A percentile compares a stretch with the other conserved stretches of the same genome.
Conservation (phyloP, 2,888 invertebrate genomes). For the Xanthorhoe designata region DNA sequence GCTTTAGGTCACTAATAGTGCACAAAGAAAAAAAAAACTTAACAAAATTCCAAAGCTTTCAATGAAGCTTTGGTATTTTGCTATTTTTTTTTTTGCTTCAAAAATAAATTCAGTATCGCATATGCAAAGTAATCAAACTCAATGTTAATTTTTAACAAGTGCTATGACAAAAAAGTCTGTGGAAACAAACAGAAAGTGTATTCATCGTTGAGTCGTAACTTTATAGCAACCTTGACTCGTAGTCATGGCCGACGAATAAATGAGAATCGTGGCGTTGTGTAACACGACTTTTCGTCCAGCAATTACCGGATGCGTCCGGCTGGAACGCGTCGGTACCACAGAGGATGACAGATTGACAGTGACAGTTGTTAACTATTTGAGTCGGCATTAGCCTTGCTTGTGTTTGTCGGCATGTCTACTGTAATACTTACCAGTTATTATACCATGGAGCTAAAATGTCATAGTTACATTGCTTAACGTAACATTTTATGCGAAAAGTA, state of each 20-base stretch:
- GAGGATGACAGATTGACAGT: constrained; percentile 10
- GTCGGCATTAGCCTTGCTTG: not conserved
- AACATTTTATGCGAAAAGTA: too few species aligned
- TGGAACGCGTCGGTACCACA: constrained; percentile 13
- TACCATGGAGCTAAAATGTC: too few species aligned
- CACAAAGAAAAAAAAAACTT: too few species aligned
- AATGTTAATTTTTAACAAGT: not conserved
- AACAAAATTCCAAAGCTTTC: too few species aligned
- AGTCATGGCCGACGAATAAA: constrained; percentile 41
- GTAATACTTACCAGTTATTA: too few species aligned
- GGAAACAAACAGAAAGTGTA: constrained; percentile 21
- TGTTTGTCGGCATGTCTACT: not conserved
- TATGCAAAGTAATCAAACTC: not conserved
- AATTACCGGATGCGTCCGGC: constrained; percentile 32
- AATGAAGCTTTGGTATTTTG: too few species aligned
- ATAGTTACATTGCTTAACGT: too few species aligned
- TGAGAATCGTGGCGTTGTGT: constrained; percentile 41
- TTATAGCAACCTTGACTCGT: constrained; percentile 39
- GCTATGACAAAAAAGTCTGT: not conserved
- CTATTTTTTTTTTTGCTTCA: too few species aligned
- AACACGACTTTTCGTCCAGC: constrained; percentile 39
- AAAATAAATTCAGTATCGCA: not conserved
- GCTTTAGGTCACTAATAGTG: too few species aligned
- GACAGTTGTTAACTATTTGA: constrained; percentile 10
- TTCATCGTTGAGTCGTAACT: constrained; percentile 19